Evolutionary conservation across 2,113 vertebrate genomes (phyloP).

Genomic region (Ameiurus melas): DNA sequence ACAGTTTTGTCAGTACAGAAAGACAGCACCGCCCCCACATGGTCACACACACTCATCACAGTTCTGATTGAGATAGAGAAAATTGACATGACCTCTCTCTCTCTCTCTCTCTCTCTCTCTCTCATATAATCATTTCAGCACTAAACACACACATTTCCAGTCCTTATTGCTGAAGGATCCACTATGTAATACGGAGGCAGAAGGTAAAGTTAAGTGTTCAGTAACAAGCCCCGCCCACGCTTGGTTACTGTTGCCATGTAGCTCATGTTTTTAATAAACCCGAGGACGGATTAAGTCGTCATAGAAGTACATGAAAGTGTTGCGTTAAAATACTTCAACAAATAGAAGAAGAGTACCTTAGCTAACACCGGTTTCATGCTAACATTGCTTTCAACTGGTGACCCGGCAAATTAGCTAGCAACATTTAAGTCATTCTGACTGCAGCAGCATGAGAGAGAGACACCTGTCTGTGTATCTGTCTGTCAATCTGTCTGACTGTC

Average conservation of each 20-base stretch:
- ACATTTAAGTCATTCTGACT: neutral
- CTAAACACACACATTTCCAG: neutral
- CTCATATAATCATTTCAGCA: neutral
- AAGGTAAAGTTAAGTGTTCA: neutral
- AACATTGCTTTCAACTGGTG: neutral
- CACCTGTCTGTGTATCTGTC: too few species aligned
- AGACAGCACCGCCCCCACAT: slow-evolving; percentile 88
- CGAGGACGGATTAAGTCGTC: neutral
- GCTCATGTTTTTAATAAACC: neutral
- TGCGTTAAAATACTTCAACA: neutral
- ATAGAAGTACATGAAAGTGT: neutral
- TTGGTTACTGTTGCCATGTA: neutral
- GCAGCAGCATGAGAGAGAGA: neutral
- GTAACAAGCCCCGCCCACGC: neutral
- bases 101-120: neutral
- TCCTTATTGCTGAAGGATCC: neutral
- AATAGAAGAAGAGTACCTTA: neutral
- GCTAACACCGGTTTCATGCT: neutral
- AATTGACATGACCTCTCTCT: neutral
- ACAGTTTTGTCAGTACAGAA: slow-evolving; percentile 51
- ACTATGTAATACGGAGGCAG: neutral
- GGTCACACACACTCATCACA: slow-evolving; percentile 69
- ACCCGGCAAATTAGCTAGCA: neutral
- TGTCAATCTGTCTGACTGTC: too few species aligned
- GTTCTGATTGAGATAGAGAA: neutral